Evolutionary conservation across 2,113 vertebrate species (phyloP).

Genomic region (Plecturocebus donacophilus): DNA sequence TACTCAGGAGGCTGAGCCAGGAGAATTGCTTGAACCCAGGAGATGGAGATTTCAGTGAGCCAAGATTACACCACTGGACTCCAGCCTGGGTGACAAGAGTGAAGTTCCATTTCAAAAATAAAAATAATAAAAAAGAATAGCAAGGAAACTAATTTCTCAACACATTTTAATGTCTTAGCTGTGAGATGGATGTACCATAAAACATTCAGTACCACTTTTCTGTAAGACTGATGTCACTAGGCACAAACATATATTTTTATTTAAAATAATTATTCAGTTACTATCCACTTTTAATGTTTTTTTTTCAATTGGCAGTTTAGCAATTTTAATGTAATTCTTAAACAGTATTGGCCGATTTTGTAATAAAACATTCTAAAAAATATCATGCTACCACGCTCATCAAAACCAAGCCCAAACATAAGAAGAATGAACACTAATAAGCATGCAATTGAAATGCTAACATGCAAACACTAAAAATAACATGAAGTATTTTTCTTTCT

Average conservation of each 20-base stretch:
- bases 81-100: too few relatives aligned
- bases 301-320: neutral
- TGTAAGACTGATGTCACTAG: neutral
- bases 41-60: too few relatives aligned
- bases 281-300: neutral
- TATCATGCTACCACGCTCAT: neutral
- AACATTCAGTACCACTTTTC: neutral
- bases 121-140: neutral
- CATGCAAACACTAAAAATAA: neutral
- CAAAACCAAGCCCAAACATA: neutral
- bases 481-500: neutral
- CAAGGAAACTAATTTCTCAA: neutral
- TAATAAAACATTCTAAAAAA: neutral
- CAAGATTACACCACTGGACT: too few relatives aligned
- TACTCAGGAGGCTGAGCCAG: too few relatives aligned
- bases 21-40: too few relatives aligned
- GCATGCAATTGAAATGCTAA: neutral
- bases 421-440: neutral
- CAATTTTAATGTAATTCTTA: slow-evolving; percentile 38
- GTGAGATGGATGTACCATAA: neutral
- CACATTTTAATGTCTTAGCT: neutral
- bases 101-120: too few relatives aligned
- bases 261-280: slow-evolving; percentile 1
- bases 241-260: neutral
- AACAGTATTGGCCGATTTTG: neutral